Conservation (phyloP, 2,797 vertebrate species). For the Esox lucius region DNA sequence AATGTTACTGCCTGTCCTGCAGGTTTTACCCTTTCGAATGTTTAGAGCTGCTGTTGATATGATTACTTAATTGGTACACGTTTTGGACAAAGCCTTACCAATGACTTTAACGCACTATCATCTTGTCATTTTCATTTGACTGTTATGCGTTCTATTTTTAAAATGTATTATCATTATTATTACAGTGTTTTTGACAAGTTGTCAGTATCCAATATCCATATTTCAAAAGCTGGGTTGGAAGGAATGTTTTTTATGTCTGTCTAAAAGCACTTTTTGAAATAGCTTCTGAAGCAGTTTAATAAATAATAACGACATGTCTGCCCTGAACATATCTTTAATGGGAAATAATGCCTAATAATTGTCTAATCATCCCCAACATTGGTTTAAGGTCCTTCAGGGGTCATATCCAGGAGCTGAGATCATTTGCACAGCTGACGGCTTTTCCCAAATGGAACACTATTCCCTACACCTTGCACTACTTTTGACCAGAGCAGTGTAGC, state of each 20-base stretch:
- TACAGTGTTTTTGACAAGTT: slow-evolving; percentile 38
- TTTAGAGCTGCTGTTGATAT: slow-evolving; percentile 1
- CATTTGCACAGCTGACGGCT: neutral
- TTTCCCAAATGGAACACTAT: neutral
- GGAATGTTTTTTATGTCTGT: slow-evolving; percentile 30
- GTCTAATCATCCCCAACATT: slow-evolving; percentile 8
- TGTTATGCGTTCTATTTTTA: slow-evolving; percentile 18
- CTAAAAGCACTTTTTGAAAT: slow-evolving; percentile 52
- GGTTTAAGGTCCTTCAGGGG: slow-evolving; percentile 6
- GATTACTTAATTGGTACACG: neutral
- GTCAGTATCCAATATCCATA: slow-evolving; percentile 17
- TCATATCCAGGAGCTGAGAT: neutral
- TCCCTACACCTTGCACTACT: neutral
- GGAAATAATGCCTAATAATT: no score
- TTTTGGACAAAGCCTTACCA: neutral
- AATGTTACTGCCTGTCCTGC: neutral
- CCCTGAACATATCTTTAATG: slow-evolving; percentile 18
- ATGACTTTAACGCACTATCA: neutral
- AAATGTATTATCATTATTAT: slow-evolving; percentile 40
- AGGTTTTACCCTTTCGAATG: neutral
- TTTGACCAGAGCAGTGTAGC: neutral
- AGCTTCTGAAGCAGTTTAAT: slow-evolving; percentile 36
- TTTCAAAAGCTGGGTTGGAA: slow-evolving; percentile 37
- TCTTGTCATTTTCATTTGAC: slow-evolving; percentile 29
- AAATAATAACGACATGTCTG: slow-evolving; percentile 33